Evolutionary conservation across 2,888 invertebrate genomes (phyloP).

Genomic region (Tyria jacobaeae): DNA sequence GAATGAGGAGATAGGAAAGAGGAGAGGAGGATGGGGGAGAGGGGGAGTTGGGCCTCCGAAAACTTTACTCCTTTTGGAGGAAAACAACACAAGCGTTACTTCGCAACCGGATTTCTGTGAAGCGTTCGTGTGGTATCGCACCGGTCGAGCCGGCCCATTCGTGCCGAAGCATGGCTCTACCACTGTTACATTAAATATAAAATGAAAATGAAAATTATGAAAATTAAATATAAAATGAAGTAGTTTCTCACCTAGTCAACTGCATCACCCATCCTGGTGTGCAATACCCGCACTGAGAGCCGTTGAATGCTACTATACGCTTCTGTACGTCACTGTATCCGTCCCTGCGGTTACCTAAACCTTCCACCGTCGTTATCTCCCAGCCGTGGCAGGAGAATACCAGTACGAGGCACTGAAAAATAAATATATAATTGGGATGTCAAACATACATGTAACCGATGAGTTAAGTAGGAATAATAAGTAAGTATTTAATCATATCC

Average conservation of each 20-base stretch:
- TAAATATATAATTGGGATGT: not conserved
- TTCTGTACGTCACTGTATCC: slow-evolving; percentile 90
- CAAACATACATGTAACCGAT: not conserved
- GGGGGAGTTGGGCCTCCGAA: no score
- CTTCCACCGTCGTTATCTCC: slow-evolving; percentile 90
- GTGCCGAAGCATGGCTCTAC: no score
- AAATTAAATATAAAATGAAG: no score
- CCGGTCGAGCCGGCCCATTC: no score
- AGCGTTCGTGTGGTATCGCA: no score
- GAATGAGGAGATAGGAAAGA: no score
- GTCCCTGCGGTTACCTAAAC: slow-evolving; percentile 85
- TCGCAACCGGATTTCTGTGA: no score
- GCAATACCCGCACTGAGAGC: slow-evolving; percentile 91
- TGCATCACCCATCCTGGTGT: slow-evolving; percentile 93
- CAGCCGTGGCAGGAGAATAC: slow-evolving; percentile 88
- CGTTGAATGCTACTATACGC: slow-evolving; percentile 87
- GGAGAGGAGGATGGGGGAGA: no score
- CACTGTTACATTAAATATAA: no score
- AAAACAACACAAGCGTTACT: no score
- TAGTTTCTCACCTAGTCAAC: slow-evolving; percentile 88
- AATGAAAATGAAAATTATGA: no score
- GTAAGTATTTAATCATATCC: not conserved
- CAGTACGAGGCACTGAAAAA: slow-evolving; percentile 76
- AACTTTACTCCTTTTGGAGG: no score
- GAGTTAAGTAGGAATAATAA: not conserved